A percentile compares a stretch with the other conserved stretches of the same genome.
Conservation (phyloP, 1,140 invertebrate species). For the Campoletis sonorensis region DNA sequence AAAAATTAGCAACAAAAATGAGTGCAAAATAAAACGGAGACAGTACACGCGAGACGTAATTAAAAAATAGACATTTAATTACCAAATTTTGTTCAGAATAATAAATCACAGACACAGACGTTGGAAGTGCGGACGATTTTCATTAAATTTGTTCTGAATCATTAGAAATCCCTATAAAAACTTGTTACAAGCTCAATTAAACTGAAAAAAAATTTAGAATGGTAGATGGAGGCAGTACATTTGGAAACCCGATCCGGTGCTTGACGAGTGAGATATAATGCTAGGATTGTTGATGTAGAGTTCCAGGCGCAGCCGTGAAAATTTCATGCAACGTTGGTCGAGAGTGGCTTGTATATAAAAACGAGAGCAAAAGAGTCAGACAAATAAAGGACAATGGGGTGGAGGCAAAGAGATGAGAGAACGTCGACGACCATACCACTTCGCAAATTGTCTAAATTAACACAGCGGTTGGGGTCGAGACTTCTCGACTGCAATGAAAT, state of each 20-base stretch:
- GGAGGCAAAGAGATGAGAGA: constrained; percentile 40
- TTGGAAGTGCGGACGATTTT: no score
- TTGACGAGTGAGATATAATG: constrained; percentile 20
- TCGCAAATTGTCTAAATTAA: constrained; percentile 73
- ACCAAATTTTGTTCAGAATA: no score
- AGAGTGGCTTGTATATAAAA: background rate
- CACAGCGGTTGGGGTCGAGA: constrained; percentile 65
- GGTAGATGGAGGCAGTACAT: background rate
- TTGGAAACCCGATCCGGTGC: background rate
- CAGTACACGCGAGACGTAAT: background rate
- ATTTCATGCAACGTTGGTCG: constrained; percentile 47
- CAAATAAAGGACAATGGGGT: background rate
- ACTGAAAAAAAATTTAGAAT: background rate
- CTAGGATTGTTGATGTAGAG: constrained; percentile 7
- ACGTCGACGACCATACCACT: constrained; percentile 45
- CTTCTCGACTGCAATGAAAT: constrained; percentile 60
- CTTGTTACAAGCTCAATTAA: background rate
- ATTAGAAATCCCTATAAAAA: background rate
- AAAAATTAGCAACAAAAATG: background rate
- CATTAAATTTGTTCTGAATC: background rate
- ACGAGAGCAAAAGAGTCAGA: background rate
- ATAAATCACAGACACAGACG: no score
- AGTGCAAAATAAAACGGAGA: background rate
- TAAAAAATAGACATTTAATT: no score
- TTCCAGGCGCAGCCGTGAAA: constrained; percentile 50